A percentile compares a stretch with the other conserved stretches of the same genome.
Evolutionary conservation across 2,888 invertebrate species (phyloP).

Genomic region (Polylopha cassiicola): DNA sequence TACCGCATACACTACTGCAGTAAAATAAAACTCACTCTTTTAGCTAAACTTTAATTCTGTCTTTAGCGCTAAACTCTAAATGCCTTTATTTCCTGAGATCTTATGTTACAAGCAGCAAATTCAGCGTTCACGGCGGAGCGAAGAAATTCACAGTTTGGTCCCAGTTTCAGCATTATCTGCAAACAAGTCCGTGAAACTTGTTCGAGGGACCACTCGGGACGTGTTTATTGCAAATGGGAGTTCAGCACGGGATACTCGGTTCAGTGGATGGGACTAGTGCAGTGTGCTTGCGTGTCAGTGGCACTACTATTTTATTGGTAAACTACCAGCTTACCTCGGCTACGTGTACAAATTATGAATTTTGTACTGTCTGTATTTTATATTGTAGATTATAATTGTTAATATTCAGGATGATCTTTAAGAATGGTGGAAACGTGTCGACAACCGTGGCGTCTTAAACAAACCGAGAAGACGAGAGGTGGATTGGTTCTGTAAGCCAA

Average conservation of each 20-base stretch:
- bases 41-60: conserved; percentile 10
- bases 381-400: no score
- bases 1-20: conserved; percentile 4
- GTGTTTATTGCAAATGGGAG: conserved; percentile 66
- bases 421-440: no score
- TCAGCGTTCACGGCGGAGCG: conserved; percentile 42
- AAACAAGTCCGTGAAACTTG: conserved; percentile 57
- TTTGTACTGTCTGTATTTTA: no score
- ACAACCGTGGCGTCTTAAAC: no score
- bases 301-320: conserved; percentile 3
- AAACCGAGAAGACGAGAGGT: no score
- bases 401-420: no score
- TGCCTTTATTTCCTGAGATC: conserved; percentile 5
- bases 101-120: conserved; percentile 38
- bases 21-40: conserved; percentile 8
- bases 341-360: no score
- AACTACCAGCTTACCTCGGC: no score
- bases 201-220: conserved; percentile 49
- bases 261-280: conserved; percentile 31
- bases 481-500: no score
- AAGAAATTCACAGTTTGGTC: conserved; percentile 43
- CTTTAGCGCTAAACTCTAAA: conserved; percentile 11
- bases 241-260: conserved; percentile 36
- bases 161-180: conserved; percentile 55
- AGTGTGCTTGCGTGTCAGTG: neutral